Base-by-base conservation (phyloP, 2,888 invertebrate species). In the Epicampocera succincta region DNA sequence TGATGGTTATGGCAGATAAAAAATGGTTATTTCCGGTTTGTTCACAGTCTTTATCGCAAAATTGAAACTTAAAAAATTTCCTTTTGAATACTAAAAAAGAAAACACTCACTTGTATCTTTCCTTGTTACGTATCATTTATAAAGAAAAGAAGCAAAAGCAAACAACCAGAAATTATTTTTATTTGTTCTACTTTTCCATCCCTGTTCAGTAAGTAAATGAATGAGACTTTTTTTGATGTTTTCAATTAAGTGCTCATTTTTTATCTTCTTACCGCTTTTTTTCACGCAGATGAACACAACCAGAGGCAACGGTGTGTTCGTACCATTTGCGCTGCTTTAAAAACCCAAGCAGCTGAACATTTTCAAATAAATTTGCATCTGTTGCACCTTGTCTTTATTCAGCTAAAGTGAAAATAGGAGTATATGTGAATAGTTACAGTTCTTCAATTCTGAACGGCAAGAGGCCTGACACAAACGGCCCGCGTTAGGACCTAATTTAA, bases 321-420 rank as follows among this genome's bases (percentile, higher is more conserved):
- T 56, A n/a, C 19, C 13, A 29, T 69, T 58, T 60, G 17, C 13
- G 13, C 42, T 56, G 46, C 42, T 25, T 12, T 48, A 3, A 52
- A 42, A 19, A 50, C 48, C 60, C 12, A 40, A 63, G 33, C 1
- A 42, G 38, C n/a, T 19, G 42, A 38, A 46, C 46, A 12, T 56
- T 33, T 52, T 52, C 15, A 58, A 66, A 50, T 48, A 52, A 40
- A 60, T 72, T 72, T 72, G 63, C 78, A 78, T 66, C 78, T 78
- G 78, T 78, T 78, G 72, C 78, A 78, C 19, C 17, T 60, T 44
- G 25, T 69, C 9, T 38, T 19, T 61, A 8, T 21, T n/a, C 63
- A 15, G 11, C 3, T 19, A 44, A 63, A 54, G 6, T 50, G 21
- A 17, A 42, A 9, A 21, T 17, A 21, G 17, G 5, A 12, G 17